Conservation (phyloP, 1,140 invertebrate genomes). For the Drosophila orena region DNA sequence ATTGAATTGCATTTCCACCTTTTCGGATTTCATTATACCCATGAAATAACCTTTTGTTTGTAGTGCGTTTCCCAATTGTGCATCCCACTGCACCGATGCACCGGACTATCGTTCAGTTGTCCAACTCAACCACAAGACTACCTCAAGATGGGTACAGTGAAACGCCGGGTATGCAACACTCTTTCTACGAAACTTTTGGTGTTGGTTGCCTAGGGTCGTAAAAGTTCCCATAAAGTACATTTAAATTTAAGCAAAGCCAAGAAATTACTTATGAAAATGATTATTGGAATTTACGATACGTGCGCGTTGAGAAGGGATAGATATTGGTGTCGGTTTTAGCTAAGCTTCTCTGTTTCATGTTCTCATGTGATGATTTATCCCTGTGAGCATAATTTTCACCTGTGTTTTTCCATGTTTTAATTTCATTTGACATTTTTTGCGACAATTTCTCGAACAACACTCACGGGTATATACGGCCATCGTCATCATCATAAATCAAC, state of each 20-base stretch:
- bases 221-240: too few species aligned
- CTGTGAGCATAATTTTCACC: constrained; percentile 36
- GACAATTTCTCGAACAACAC: constrained; percentile 38
- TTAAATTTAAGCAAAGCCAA: too few species aligned
- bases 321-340: constrained; percentile 1
- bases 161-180: constrained; percentile 56
- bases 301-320: too few species aligned
- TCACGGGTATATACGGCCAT: constrained; percentile 19
- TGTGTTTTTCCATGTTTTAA: constrained; percentile 34
- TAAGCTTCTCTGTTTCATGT: constrained; percentile 1
- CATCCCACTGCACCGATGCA: constrained; percentile 1
- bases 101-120: constrained; percentile 3
- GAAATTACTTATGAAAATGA: too few species aligned
- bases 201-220: constrained; percentile 13
- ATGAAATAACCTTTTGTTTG: constrained; percentile 22
- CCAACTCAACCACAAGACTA: constrained; percentile 24
- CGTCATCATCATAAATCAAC: constrained; percentile 80
- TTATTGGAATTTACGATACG: too few species aligned
- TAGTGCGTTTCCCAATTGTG: constrained; percentile 18
- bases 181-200: constrained; percentile 28
- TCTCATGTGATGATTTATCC: background rate
- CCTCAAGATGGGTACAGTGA: constrained; percentile 50
- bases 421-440: constrained; percentile 52
- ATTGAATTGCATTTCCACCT: constrained; percentile 34
- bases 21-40: constrained; percentile 21